These are phyloP conservation scores for Drosophila repleta DNA, from an alignment of 1,140 invertebrate species.

Conservation along the genomic window DNA sequence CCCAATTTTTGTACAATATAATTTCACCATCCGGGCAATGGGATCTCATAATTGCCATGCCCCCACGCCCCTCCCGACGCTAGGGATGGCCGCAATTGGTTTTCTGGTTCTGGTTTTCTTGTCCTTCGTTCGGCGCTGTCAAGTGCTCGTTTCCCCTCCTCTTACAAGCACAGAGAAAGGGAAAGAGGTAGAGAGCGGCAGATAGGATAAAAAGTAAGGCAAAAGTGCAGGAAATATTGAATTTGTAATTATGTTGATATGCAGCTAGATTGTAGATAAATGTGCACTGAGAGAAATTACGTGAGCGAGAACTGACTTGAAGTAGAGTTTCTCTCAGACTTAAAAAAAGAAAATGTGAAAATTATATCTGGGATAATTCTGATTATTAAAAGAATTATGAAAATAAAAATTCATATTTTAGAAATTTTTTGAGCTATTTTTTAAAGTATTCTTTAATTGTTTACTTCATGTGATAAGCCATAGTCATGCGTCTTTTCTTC, in stretches of 20 bases:
- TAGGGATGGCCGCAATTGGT: conserved; percentile 12
- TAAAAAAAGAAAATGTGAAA: too few relatives aligned
- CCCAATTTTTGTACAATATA: conserved; percentile 55
- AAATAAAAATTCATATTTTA: too few relatives aligned
- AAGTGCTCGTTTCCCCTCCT: conserved; percentile 65
- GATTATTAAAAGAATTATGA: too few relatives aligned
- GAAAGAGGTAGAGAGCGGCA: background rate
- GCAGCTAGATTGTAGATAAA: conserved; percentile 54
- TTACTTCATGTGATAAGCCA: too few relatives aligned
- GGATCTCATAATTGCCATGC: conserved; percentile 33
- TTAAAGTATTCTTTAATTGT: too few relatives aligned
- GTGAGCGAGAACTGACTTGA: background rate
- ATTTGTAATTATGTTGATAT: conserved; percentile 73
- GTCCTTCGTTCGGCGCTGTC: conserved; percentile 53
- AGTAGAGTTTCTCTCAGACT: background rate
- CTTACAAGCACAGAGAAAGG: background rate
- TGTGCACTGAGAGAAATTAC: conserved; percentile 1
- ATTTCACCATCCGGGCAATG: conserved; percentile 67
- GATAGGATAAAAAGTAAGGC: conserved; percentile 31
- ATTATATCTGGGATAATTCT: too few relatives aligned
- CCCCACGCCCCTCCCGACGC: conserved; percentile 2
- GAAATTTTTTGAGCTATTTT: too few relatives aligned
- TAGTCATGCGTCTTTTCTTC: background rate
- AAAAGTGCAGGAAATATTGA: conserved; percentile 69
- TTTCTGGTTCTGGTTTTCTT: conserved; percentile 27